These are phyloP conservation scores for Nannospalax galili DNA, from an alignment of 2,113 vertebrate genomes.

Conservation along the genomic window DNA sequence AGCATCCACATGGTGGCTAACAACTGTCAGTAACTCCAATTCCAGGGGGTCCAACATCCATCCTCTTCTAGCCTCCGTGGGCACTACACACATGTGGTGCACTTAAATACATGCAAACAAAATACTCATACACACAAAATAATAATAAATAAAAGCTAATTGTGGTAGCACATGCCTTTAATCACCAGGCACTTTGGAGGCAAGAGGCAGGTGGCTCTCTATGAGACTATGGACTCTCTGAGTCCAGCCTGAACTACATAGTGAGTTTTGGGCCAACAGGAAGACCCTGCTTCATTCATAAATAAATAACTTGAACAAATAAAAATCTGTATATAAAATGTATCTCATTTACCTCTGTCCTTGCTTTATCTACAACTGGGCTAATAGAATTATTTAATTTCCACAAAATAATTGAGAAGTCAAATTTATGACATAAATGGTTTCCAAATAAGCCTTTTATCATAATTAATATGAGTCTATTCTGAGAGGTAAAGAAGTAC, in stretches of 20 bases:
- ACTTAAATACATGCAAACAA: too few relatives aligned
- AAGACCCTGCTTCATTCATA: neutral
- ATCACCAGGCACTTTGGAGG: too few relatives aligned
- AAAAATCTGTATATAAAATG: neutral
- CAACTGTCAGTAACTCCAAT: too few relatives aligned
- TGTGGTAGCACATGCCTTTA: too few relatives aligned
- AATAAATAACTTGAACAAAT: neutral
- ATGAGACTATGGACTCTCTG: too few relatives aligned
- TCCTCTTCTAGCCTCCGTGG: too few relatives aligned
- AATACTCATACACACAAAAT: too few relatives aligned
- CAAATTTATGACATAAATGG: constrained; percentile 1
- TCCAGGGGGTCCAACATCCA: too few relatives aligned
- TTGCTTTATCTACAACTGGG: neutral
- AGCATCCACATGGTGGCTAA: too few relatives aligned
- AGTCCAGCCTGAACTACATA: neutral
- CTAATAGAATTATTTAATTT: constrained; percentile 44
- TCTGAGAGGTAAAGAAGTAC: constrained; percentile 46
- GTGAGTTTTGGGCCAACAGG: neutral
- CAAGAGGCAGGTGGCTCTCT: neutral
- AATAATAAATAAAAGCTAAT: too few relatives aligned
- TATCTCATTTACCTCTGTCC: neutral
- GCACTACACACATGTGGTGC: too few relatives aligned
- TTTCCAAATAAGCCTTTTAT: constrained; percentile 48
- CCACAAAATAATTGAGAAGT: neutral
- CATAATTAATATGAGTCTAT: neutral